Percentiles rank a stretch among this genome's conserved stretches.
Evolutionary conservation across 2,797 vertebrate genomes (phyloP).

Genomic region (Mormyrops boulengeri): DNA sequence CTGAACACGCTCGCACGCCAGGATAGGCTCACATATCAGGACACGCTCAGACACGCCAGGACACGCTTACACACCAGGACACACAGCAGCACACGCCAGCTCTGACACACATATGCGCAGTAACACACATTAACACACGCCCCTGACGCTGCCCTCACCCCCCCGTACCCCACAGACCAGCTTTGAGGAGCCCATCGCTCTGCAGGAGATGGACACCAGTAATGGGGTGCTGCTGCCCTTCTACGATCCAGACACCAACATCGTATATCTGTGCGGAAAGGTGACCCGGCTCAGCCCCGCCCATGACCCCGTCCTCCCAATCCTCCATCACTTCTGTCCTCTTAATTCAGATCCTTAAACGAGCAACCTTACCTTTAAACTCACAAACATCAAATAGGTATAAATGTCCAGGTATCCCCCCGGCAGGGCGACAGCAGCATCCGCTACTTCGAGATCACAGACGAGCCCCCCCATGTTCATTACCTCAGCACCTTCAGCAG

Average conservation of each 20-base stretch:
- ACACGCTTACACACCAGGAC: background rate
- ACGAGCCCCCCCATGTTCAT: slow-evolving; percentile 86
- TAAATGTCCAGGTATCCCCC: background rate
- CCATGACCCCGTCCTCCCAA: background rate
- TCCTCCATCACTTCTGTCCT: background rate
- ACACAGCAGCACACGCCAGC: background rate
- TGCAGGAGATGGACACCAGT: slow-evolving; percentile 96
- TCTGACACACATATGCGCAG: background rate
- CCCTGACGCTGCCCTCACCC: background rate
- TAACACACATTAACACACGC: background rate
- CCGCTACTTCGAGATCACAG: slow-evolving; percentile 94
- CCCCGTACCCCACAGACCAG: slow-evolving; percentile 64
- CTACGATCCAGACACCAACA: slow-evolving; percentile 87
- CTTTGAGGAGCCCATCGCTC: slow-evolving; percentile 90
- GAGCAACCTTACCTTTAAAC: background rate
- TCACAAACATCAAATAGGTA: background rate
- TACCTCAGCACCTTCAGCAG: slow-evolving; percentile 94
- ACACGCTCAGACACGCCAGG: background rate
- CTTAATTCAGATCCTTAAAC: background rate
- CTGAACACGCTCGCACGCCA: too few relatives aligned
- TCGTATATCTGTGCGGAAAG: slow-evolving; percentile 94
- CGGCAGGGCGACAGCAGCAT: slow-evolving; percentile 92
- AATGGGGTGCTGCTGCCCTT: slow-evolving; percentile 91
- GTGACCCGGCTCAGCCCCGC: slow-evolving; percentile 48
- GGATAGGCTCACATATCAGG: background rate